Base-by-base conservation (phyloP, 2,797 vertebrate species). In the Sebastes nivosus region DNA sequence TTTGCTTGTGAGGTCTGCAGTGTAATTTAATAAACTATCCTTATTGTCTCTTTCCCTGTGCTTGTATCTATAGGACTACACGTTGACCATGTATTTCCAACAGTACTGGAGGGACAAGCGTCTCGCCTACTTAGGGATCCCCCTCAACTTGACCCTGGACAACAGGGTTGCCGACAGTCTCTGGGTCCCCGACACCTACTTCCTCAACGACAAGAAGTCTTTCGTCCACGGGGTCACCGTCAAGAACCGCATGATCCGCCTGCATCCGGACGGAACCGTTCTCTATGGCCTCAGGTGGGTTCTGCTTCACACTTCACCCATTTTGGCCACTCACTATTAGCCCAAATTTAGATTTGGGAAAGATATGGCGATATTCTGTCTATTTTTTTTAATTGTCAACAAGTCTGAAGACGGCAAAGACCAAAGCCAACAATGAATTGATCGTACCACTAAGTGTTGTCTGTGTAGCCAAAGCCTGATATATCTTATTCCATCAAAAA, bases 41-140 rank as follows among this genome's bases (percentile, higher is more conserved):
- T 61, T 16, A 63, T 25, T 13, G 38, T 63, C 11, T 46, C 22
- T 59, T 24, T 34, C 16, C n/a, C 52, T 59, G 22, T 54, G 6
- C 68, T 46, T 82, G 46, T 83, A 50, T 60, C 68, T 2, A 24
- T 66, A 99, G 98, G 98, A 99, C 95, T 99, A 99, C 83, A 99
- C 98, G 4, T 87, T 99, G 94, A 99, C 98, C 54, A 99, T 98
- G 98, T 99, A 99, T 88, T 98, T 99, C 92, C 98, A 99, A 64
- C 98, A 99, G 87, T 99, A 97, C 86, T 98, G 97, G 97, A 95
- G 97, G 93, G 97, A 99, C 94, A 98, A 98, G 89, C 96, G 97
- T 70, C 94, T 98, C 16, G 97, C 97, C 75, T 98, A 98, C 1
- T 83, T 96, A 57, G 97, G 97, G 70, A 98, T 98, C 72, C 97